Evolutionary conservation across 2,797 vertebrate genomes (phyloP), one percentile per base, ranked within the genome.

Genomic region (Lindbergichthys nudifrons): DNA sequence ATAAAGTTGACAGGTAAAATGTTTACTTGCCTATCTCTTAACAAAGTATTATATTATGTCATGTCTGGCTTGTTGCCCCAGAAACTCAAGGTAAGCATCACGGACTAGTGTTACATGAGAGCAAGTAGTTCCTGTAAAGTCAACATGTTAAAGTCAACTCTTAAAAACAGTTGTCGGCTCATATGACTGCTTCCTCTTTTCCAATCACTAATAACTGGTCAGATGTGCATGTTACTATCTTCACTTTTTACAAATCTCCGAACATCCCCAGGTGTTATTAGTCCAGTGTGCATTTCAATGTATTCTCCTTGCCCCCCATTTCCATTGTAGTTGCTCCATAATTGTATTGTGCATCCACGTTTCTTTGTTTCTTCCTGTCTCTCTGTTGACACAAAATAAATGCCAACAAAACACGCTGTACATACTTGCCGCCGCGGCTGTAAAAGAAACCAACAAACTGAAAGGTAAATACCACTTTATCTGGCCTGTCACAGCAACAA

Each of bases 381-480:
- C 53, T 77, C 68, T 85, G 89, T 89, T 89, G 90, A 89, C 84
- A 75, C 79, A 52, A 39, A 81, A 72, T 76, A 80, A 87, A 81
- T 9, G 30, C 60, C 12, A 10, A 69, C 73, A 72, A 87, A 87
- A 86, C 75, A 68, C 81, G 18, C 50, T 53, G 79, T 78, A 81
- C 81, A 76, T 58, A 61, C 70, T 48, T 63, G 57, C 72, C 3
- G 64, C 15, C 53, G 15, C 3, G 67, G 82, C 76, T 66, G 82
- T 80, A 86, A 86, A 86, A 82, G 80, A 89, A 88, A 84, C 73
- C 79, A 78, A 82, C 91, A 75, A 5, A 79, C 86, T 88, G 87
- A 85, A 90, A 92, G 90, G 89, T 92, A 91, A 93, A 92, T 84
- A 91, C 36, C 85, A 75, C 85, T 92, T 91, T 91, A 92, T 93